These are phyloP conservation scores for Sebastes vulpes DNA, from an alignment of 2,797 vertebrate genomes.

Conservation along the genomic window DNA sequence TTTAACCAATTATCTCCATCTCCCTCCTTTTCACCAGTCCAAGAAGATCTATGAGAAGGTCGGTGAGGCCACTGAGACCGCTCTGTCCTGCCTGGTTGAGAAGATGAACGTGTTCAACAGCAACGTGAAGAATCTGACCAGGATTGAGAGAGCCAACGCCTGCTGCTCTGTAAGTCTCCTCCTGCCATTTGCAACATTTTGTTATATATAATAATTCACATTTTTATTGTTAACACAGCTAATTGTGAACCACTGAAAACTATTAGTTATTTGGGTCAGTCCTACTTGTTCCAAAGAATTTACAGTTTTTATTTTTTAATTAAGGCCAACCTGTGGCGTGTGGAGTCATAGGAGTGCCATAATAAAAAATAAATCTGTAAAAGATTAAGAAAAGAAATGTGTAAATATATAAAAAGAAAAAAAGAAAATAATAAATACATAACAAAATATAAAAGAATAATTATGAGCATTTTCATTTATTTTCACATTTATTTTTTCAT, in stretches of 20 bases:
- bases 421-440: too few species aligned
- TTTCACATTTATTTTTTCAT: too few species aligned
- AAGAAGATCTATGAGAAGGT: conserved; percentile 97
- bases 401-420: too few species aligned
- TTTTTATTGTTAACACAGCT: neutral
- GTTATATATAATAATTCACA: neutral
- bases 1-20: conserved; percentile 5
- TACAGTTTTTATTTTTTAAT: neutral
- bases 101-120: conserved; percentile 96
- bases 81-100: conserved; percentile 93
- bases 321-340: neutral
- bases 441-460: too few species aligned
- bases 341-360: too few species aligned
- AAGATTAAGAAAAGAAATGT: too few species aligned
- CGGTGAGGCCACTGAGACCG: conserved; percentile 94
- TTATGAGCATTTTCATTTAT: too few species aligned
- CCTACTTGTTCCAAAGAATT: neutral
- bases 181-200: neutral
- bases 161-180: conserved; percentile 88
- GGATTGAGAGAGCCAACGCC: conserved; percentile 91
- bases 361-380: too few species aligned
- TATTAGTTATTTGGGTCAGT: neutral
- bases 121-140: conserved; percentile 86
- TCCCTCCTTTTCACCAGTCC: conserved; percentile 74
- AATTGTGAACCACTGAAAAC: neutral